Base-by-base conservation (phyloP, 2,797 vertebrate species). In the Coracias cyanogaster region DNA sequence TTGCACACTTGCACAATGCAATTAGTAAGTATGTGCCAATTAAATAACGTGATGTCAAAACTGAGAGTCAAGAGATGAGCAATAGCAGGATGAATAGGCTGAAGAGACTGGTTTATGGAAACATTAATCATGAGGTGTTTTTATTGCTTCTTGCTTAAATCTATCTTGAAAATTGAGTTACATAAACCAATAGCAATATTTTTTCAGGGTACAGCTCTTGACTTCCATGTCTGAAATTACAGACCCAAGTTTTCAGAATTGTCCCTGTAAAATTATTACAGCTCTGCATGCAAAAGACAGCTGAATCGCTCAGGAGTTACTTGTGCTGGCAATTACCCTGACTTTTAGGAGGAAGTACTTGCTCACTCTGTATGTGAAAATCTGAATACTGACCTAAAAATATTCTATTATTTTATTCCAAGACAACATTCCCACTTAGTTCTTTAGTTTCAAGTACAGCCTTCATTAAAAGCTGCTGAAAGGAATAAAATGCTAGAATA, bases 11-110 rank as follows among this genome's bases (percentile, higher is more conserved):
- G 3, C 2, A 2, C 73, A 86, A 64, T 35, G 49, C 85, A 82
- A 21, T 81, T 71, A 60, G 82, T 92, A 83, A 94, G 62, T 28
- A 87, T 48, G 89, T 79, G 61, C 83, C 61, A 51, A 82, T 96
- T 94, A 77, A 52, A 20, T 57, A 95, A 82, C 26, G 41, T 39
- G 83, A 96, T 92, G 52, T 95, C 96, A 97, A 94, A 93, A 94
- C 54, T 9, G 0, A 83, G 86, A 82, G 83, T 73, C 89, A 84
- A 91, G 51, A 97, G 81, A 91, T 72, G 60, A 94, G 48, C 14
- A 72, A 86, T 61, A 84, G 18, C 93, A 90, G 74, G 45, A 93
- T 61, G n/a, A 94, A 88, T 17, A 81, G 57, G 33, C 76, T 83
- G 43, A 92, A 95, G 62, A 55, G 46, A 80, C 5, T 81, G 52